Base-by-base conservation (phyloP, 2,113 vertebrate genomes). In the Rhagologus leucostigma region DNA sequence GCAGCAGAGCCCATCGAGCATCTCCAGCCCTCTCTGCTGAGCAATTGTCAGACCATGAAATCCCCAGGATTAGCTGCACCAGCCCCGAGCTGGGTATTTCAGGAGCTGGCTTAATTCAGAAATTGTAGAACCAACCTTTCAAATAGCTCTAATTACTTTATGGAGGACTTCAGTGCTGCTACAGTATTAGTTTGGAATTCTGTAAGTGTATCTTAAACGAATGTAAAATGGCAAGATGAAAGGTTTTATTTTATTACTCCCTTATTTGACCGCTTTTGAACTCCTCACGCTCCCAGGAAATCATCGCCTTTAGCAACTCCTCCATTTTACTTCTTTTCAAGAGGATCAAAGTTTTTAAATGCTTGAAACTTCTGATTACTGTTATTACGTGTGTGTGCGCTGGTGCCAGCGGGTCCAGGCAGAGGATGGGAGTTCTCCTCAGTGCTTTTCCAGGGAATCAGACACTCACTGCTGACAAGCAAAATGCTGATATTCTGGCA, bases 181-280 rank as follows among this genome's bases (percentile, higher is more conserved):
- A 22, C 78, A 69, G 13, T 70, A 44, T 94, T 87, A 35, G 75
- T 94, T 94, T 88, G 82, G 78, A 47, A 90, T 95, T 93, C 94
- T 96, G 84, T 97, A 97, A 94, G 87, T 91, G 79, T 49, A 89
- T 64, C 91, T 87, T 92, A 96, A 96, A 64, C 42, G 64, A 84
- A 92, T 95, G 90, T 95, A 96, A 96, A 96, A 84, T 95, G 84
- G 91, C 79, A 83, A 94, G 97, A 97, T 96, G 94, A 96, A 97
- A 97, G 91, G 90, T 69, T 95, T 95, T 81, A 89, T 93, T 94
- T 97, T 93, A 97, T 96, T 95, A 91, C 90, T 95, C 64, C 93
- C 92, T 93, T 89, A 57, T 97, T 86, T 96, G 96, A 94, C 94
- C 12, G 11, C 68, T 76, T 94, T 93, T 96, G 92, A 97, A 91